These are phyloP conservation scores for Stichodactyla helianthus DNA, from an alignment of 64 coral and sea anemone species.

Conservation along the genomic window DNA sequence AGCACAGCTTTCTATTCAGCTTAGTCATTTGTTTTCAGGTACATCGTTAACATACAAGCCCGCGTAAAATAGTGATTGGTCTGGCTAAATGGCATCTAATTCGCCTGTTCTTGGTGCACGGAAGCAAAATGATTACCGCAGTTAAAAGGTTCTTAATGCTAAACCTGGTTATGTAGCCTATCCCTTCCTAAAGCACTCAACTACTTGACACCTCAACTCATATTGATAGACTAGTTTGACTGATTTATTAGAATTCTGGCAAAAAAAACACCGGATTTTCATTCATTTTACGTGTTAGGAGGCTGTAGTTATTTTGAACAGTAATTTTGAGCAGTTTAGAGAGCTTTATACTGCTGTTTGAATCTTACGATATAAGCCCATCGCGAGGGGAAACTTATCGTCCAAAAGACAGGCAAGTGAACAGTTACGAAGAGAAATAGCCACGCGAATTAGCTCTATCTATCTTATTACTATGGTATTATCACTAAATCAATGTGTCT, in stretches of 20 bases:
- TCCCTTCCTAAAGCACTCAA: background rate
- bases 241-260: background rate
- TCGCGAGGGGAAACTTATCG: background rate
- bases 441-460: too few relatives aligned
- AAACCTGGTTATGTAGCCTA: background rate
- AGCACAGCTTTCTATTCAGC: background rate
- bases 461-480: too few relatives aligned
- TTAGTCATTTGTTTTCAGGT: background rate
- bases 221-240: background rate
- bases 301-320: background rate
- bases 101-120: background rate
- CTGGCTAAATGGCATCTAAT: background rate
- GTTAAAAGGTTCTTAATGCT: background rate
- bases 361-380: background rate
- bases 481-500: too few relatives aligned
- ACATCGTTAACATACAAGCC: background rate
- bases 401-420: too few relatives aligned
- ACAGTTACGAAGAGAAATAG: too few relatives aligned
- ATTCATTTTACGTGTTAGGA: background rate
- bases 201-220: background rate
- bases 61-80: background rate
- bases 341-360: background rate
- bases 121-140: background rate
- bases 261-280: constrained; percentile 2
- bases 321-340: background rate